Evolutionary conservation across 2,797 vertebrate genomes (phyloP).

Genomic region (Toxotes lorentzi): DNA sequence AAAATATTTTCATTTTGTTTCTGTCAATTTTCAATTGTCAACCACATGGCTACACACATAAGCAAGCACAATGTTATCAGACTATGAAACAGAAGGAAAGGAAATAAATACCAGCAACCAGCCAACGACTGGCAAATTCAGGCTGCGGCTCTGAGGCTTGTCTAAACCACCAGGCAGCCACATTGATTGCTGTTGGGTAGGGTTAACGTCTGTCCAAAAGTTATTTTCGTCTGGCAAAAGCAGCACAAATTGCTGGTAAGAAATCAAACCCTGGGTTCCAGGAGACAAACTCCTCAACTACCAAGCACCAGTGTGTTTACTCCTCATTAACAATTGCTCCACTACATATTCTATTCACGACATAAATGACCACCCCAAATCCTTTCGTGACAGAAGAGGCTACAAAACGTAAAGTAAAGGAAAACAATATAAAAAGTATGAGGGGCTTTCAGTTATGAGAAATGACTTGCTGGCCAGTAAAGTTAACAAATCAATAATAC

Average conservation of each 20-base stretch:
- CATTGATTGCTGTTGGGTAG: slow-evolving; percentile 9
- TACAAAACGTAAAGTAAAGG: not conserved
- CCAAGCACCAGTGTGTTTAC: slow-evolving; percentile 8
- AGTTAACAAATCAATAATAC: slow-evolving; percentile 18
- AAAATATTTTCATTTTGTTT: slow-evolving; percentile 46
- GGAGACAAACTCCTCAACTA: slow-evolving; percentile 11
- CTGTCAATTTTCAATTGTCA: slow-evolving; percentile 48
- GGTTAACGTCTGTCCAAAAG: slow-evolving; percentile 42
- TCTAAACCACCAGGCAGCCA: slow-evolving; percentile 39
- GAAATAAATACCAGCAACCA: slow-evolving; percentile 53
- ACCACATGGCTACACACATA: slow-evolving; percentile 23
- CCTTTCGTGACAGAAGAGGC: not conserved
- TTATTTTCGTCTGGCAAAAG: slow-evolving; percentile 33
- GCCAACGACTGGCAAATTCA: slow-evolving; percentile 58
- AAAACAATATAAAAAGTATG: not conserved
- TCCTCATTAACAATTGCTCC: slow-evolving; percentile 36
- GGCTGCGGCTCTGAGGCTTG: slow-evolving; percentile 28
- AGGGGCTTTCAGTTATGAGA: not conserved
- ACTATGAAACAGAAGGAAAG: slow-evolving; percentile 48
- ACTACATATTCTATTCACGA: slow-evolving; percentile 15
- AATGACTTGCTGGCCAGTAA: not conserved
- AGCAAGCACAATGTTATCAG: slow-evolving; percentile 53
- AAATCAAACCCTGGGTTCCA: slow-evolving; percentile 3
- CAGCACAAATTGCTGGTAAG: slow-evolving; percentile 18
- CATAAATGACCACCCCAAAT: slow-evolving; percentile 12